Conservation (phyloP, 2,888 invertebrate species). For the Ennomos quercinarius region DNA sequence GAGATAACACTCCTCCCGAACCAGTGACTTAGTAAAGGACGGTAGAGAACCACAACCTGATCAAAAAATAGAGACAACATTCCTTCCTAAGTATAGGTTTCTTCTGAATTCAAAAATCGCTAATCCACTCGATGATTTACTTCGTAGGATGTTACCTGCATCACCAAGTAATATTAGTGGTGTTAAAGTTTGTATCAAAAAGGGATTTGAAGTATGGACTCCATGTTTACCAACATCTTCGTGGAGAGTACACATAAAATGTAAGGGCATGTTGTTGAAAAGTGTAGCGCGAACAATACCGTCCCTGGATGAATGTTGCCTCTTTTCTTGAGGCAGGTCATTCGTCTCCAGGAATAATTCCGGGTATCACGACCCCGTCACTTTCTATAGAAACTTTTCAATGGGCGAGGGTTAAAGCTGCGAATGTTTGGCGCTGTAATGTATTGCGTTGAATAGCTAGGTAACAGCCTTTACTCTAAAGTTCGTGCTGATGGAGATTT, state of each 20-base stretch:
- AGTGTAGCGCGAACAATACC: conserved; percentile 39
- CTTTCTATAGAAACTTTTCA: conserved; percentile 34
- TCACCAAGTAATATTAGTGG: no score
- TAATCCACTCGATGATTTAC: no score
- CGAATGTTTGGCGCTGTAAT: conserved; percentile 18
- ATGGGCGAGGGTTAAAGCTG: conserved; percentile 20
- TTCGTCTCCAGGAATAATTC: conserved; percentile 43
- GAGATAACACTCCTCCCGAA: no score
- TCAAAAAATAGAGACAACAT: no score
- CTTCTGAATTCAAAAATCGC: no score
- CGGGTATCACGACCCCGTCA: conserved; percentile 25
- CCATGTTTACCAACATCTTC: not conserved
- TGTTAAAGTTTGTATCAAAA: no score
- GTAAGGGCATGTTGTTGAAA: not conserved
- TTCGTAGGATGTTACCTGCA: no score
- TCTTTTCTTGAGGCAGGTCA: conserved; percentile 38
- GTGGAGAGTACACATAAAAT: not conserved
- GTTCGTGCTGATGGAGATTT: conserved; percentile 3
- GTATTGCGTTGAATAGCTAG: conserved; percentile 10
- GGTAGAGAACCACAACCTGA: no score
- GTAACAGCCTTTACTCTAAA: conserved; percentile 18
- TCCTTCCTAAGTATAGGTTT: no score
- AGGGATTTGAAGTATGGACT: no score
- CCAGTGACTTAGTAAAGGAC: no score
- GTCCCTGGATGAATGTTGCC: conserved; percentile 38